Evolutionary conservation across 1,140 invertebrate genomes (phyloP).

Genomic region (Cepaea nemoralis): DNA sequence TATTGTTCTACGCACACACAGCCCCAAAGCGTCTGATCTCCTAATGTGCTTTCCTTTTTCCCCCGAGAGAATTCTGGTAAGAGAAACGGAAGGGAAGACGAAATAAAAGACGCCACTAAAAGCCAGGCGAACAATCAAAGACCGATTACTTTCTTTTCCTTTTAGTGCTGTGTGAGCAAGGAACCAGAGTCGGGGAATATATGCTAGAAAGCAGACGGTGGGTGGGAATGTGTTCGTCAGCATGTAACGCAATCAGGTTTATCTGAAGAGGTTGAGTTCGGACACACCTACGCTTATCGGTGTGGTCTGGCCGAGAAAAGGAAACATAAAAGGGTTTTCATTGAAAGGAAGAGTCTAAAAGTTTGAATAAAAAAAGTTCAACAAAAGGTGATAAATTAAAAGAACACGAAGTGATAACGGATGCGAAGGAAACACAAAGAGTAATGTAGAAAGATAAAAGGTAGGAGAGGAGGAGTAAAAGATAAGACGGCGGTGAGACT

Average conservation of each 20-base stretch:
- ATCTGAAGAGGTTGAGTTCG: not conserved
- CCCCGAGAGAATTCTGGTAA: not conserved
- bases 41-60: not conserved
- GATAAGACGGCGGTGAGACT: too few species aligned
- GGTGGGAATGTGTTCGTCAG: not conserved
- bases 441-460: too few species aligned
- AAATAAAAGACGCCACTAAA: not conserved
- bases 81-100: not conserved
- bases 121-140: not conserved
- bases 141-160: not conserved
- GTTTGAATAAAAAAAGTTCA: not conserved
- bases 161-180: not conserved
- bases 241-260: not conserved
- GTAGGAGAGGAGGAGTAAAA: too few species aligned
- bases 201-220: not conserved
- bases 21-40: not conserved
- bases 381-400: too few species aligned
- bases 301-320: not conserved
- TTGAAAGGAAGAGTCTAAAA: not conserved
- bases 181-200: not conserved
- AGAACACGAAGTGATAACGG: too few species aligned
- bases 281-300: not conserved
- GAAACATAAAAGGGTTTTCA: not conserved
- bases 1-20: not conserved
- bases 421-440: too few species aligned